Evolutionary conservation across 2,888 invertebrate genomes (phyloP).

Genomic region (Eupithecia subfuscata): DNA sequence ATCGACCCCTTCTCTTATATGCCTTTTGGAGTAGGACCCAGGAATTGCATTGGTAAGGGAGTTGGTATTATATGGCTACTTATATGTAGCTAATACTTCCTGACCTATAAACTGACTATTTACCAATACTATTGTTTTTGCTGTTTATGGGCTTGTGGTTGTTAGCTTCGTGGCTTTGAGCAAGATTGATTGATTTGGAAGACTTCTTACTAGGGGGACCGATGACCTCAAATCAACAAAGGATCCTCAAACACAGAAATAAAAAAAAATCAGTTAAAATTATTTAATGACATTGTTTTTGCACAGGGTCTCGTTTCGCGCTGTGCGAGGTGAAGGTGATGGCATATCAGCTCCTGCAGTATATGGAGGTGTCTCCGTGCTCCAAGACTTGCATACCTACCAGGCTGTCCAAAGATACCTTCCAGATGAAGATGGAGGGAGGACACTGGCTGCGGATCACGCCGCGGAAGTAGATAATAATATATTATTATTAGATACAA

Average conservation of each 20-base stretch:
- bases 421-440: slow-evolving; percentile 58
- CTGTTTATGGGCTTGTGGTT: background rate
- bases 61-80: no score
- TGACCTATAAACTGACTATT: no score
- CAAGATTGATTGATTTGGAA: background rate
- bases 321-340: slow-evolving; percentile 72
- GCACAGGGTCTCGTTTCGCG: slow-evolving; percentile 67
- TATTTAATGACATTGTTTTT: background rate
- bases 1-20: slow-evolving; percentile 64
- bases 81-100: no score
- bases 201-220: background rate
- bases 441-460: slow-evolving; percentile 64
- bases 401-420: slow-evolving; percentile 47
- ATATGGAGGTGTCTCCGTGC: slow-evolving; percentile 62
- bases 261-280: background rate
- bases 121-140: background rate
- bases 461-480: slow-evolving; percentile 23
- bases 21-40: slow-evolving; percentile 77
- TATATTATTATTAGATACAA: background rate
- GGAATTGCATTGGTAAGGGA: slow-evolving; percentile 69
- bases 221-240: background rate
- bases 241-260: background rate
- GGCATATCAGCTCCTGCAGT: slow-evolving; percentile 62
- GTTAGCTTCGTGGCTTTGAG: background rate
- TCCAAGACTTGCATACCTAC: slow-evolving; percentile 60